A percentile compares a stretch with the other conserved stretches of the same genome.
Evolutionary conservation across 2,888 invertebrate genomes (phyloP).

Genomic region (Coecobrya sp.): DNA sequence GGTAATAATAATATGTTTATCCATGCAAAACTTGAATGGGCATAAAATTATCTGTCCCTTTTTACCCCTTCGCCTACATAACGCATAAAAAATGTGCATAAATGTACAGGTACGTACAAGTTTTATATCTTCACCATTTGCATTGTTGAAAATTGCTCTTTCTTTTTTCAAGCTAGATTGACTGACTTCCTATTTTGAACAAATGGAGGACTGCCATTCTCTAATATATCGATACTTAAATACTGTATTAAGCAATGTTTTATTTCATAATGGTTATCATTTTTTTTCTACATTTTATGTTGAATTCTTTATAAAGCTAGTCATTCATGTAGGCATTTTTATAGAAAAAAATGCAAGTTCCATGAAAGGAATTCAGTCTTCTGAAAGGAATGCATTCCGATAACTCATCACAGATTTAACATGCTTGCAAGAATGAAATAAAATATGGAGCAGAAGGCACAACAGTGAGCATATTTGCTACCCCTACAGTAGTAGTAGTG

Average conservation of each 20-base stretch:
- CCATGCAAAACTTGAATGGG: constrained; percentile 11
- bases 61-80: constrained; percentile 3
- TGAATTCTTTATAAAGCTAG: background rate
- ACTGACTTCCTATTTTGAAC: constrained; percentile 6
- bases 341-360: background rate
- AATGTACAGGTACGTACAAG: background rate
- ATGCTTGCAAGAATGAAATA: background rate
- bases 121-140: background rate
- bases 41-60: constrained; percentile 1
- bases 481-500: background rate
- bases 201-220: background rate
- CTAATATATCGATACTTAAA: background rate
- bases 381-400: constrained; percentile 51
- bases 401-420: constrained; percentile 1
- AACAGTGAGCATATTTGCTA: constrained; percentile 1
- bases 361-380: constrained; percentile 22
- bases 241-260: background rate
- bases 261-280: background rate
- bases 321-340: background rate
- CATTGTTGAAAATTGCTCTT: too few species aligned
- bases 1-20: background rate
- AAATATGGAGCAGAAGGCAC: background rate
- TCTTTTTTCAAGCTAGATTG: background rate
- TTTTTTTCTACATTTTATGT: background rate
- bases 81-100: background rate